Percentiles rank a stretch among this genome's conserved stretches.
Evolutionary conservation across 1,140 invertebrate species (phyloP).

Genomic region (Meloidogyne floridensis): DNA sequence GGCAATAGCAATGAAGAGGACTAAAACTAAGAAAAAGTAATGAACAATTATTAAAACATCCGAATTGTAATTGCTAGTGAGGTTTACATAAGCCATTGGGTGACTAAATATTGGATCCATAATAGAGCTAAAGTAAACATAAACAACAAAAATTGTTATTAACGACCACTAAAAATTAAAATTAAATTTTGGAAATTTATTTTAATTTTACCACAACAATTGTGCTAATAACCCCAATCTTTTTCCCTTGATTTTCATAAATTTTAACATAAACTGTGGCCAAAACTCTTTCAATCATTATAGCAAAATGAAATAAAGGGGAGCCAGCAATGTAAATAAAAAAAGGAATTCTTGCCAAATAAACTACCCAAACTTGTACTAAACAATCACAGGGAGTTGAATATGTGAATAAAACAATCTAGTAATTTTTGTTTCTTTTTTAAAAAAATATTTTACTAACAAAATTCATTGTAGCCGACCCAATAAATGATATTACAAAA

Average conservation of each 20-base stretch:
- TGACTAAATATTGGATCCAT: slow-evolving; percentile 11
- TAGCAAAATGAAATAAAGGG: slow-evolving; percentile 25
- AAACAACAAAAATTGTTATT: neutral
- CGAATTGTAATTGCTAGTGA: slow-evolving; percentile 25
- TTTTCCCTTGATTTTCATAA: slow-evolving; percentile 24
- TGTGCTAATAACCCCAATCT: slow-evolving; percentile 4
- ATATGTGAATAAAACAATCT: slow-evolving; percentile 10
- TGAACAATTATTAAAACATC: slow-evolving; percentile 8
- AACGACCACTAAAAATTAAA: slow-evolving; percentile 6
- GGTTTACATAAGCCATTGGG: slow-evolving; percentile 21
- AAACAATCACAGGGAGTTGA: slow-evolving; percentile 22
- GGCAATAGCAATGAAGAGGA: slow-evolving; percentile 22
- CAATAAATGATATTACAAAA: slow-evolving; percentile 16
- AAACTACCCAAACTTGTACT: slow-evolving; percentile 25
- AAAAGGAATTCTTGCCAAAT: slow-evolving; percentile 23
- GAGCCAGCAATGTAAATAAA: slow-evolving; percentile 26
- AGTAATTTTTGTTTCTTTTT: neutral
- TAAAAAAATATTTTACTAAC: neutral
- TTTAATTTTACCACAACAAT: neutral
- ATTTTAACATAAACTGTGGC: slow-evolving; percentile 24
- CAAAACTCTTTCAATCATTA: slow-evolving; percentile 14
- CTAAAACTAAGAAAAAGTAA: slow-evolving; percentile 20
- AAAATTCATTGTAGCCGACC: slow-evolving; percentile 12
- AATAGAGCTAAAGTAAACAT: slow-evolving; percentile 20
- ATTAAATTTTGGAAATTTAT: too few species aligned